phyloP scores from a whole-genome alignment of 2,888 invertebrate genomes.

The Pollenia angustigena region DNA sequence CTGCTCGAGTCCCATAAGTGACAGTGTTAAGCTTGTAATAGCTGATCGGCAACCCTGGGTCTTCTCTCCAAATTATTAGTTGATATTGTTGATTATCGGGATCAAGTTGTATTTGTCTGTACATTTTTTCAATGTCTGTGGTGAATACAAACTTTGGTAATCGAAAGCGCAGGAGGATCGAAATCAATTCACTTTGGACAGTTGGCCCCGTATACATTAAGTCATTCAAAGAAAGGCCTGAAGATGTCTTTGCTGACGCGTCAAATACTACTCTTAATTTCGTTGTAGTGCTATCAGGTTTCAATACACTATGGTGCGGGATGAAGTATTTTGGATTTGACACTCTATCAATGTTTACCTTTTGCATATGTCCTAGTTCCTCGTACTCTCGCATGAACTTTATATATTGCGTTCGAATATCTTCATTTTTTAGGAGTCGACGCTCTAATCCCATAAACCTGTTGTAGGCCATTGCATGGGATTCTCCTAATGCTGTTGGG shows the following conservation, averaged over 20 bases:
- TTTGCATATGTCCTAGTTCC: neutral
- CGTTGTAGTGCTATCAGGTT: neutral
- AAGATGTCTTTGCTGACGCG: no score
- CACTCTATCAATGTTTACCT: neutral
- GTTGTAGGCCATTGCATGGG: neutral
- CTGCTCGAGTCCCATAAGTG: no score
- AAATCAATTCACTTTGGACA: neutral
- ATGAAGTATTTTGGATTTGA: neutral
- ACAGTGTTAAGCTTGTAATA: no score
- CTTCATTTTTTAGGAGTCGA: neutral
- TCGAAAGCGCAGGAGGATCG: neutral
- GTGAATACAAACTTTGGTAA: neutral
- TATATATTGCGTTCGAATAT: neutral
- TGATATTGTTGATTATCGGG: no score
- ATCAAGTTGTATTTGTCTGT: no score
- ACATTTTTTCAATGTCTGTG: no score
- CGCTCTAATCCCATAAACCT: constrained; percentile 2
- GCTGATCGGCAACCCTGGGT: no score
- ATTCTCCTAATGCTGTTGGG: neutral
- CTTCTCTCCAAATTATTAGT: no score
- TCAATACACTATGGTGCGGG: neutral
- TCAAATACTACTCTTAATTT: neutral
- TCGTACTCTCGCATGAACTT: constrained; percentile 1
- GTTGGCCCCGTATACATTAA: neutral
- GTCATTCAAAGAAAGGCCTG: neutral